Evolutionary conservation across 53 echinoderm and acorn worm species (phyloP).

Genomic region (Henricia sp.): DNA sequence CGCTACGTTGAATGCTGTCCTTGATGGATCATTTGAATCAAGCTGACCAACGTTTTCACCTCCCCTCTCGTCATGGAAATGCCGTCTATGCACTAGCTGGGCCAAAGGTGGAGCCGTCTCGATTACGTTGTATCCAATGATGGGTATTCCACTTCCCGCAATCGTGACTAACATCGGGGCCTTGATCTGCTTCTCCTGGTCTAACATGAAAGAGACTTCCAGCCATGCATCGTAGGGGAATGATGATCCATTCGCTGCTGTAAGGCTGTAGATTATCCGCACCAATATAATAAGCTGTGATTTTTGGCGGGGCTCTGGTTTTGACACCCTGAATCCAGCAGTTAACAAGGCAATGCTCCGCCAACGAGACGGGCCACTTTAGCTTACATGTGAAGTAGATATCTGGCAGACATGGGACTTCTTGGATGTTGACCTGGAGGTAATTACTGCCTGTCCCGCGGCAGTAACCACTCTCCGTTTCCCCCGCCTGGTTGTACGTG

Average conservation of each 20-base stretch:
- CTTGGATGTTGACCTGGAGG: background rate
- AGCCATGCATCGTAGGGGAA: conserved; percentile 61
- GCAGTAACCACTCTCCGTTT: conserved; percentile 34
- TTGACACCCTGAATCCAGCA: background rate
- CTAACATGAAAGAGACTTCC: conserved; percentile 23
- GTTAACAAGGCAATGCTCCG: conserved; percentile 1
- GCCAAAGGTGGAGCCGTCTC: no score
- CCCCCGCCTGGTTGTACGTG: conserved; percentile 10
- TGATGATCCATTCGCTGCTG: conserved; percentile 47
- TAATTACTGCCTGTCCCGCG: conserved; percentile 2
- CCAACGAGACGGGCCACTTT: background rate
- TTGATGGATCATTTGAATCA: background rate
- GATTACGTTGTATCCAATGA: conserved; percentile 74
- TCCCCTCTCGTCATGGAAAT: conserved; percentile 31
- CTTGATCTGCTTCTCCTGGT: conserved; percentile 1
- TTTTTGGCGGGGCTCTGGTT: background rate
- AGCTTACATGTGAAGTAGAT: background rate
- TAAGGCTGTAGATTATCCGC: conserved; percentile 18
- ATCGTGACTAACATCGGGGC: conserved; percentile 67
- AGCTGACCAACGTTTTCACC: background rate
- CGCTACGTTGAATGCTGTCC: background rate
- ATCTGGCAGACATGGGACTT: conserved; percentile 25
- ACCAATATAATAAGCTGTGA: conserved; percentile 2
- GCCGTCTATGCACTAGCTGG: no score
- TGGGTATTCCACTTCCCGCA: conserved; percentile 35